phyloP scores from a whole-genome alignment of 1,140 invertebrate species.

The Brachionus calyciflorus region DNA sequence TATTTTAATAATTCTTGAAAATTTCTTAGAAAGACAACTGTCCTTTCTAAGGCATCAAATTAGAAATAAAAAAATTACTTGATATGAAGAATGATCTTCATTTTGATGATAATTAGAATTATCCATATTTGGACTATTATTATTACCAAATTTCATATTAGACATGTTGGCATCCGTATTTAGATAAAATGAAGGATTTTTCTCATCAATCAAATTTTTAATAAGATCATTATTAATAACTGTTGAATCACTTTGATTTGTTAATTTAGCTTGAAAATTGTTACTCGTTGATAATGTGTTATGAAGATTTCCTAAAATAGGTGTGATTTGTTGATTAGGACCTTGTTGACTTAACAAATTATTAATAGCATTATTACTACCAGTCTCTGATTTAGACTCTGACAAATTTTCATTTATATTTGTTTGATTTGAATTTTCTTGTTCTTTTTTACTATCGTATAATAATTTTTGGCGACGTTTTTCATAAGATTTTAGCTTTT shows the following conservation, averaged over 20 bases:
- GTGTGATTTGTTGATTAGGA: not conserved
- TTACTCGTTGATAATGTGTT: not conserved
- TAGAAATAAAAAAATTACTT: too few species aligned
- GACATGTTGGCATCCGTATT: not conserved
- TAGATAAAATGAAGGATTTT: constrained; percentile 12
- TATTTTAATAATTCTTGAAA: too few species aligned
- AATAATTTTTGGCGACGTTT: constrained; percentile 31
- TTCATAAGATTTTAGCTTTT: constrained; percentile 35
- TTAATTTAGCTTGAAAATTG: not conserved
- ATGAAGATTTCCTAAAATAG: not conserved
- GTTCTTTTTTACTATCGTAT: constrained; percentile 36
- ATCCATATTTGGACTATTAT: not conserved
- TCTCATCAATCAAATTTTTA: not conserved
- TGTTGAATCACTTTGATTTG: not conserved
- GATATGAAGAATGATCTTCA: not conserved
- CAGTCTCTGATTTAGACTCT: not conserved
- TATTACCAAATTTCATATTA: constrained; percentile 36
- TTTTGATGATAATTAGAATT: not conserved
- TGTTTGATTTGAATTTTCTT: not conserved
- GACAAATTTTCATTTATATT: not conserved
- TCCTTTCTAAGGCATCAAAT: too few species aligned
- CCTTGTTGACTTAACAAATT: not conserved
- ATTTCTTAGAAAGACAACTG: too few species aligned
- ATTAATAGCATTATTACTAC: not conserved
- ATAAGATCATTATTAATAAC: not conserved